Percentiles rank a stretch among this genome's conserved stretches.
Conservation (phyloP, 2,888 invertebrate genomes). For the Cyclophora albipunctata region DNA sequence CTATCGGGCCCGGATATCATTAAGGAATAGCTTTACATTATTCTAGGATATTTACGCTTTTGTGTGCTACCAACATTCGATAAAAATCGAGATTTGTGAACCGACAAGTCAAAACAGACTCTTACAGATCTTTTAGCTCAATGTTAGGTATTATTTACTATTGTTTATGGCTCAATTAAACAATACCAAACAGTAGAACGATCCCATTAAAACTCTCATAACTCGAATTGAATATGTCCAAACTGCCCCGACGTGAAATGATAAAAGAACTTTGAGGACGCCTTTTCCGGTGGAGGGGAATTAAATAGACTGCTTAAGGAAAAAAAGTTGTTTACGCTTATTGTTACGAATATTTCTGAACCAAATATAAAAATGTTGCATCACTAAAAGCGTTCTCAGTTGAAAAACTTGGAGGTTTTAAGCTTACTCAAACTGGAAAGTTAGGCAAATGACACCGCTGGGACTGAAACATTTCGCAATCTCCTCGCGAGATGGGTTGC, state of each 20-base stretch:
- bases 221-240: constrained; percentile 12
- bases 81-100: too few species aligned
- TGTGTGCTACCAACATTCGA: too few species aligned
- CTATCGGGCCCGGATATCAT: too few species aligned
- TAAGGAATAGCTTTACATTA: too few species aligned
- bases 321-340: constrained; percentile 31
- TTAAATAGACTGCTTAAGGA: constrained; percentile 27
- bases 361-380: constrained; percentile 43
- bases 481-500: constrained; percentile 52
- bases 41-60: too few species aligned
- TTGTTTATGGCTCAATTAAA: too few species aligned
- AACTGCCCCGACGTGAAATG: constrained; percentile 13
- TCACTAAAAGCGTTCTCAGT: constrained; percentile 39
- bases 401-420: constrained; percentile 54
- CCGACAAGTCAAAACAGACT: too few species aligned
- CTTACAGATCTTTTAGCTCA: too few species aligned
- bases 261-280: constrained; percentile 18
- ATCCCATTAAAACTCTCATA: constrained; percentile 7
- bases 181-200: not conserved
- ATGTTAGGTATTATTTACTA: too few species aligned
- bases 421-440: constrained; percentile 64
- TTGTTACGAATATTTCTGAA: constrained; percentile 33
- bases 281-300: constrained; percentile 16
- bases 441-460: constrained; percentile 65
- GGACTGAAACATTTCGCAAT: constrained; percentile 64